Conservation (phyloP, 2,797 vertebrate genomes). For the Argyrosomus regius region DNA sequence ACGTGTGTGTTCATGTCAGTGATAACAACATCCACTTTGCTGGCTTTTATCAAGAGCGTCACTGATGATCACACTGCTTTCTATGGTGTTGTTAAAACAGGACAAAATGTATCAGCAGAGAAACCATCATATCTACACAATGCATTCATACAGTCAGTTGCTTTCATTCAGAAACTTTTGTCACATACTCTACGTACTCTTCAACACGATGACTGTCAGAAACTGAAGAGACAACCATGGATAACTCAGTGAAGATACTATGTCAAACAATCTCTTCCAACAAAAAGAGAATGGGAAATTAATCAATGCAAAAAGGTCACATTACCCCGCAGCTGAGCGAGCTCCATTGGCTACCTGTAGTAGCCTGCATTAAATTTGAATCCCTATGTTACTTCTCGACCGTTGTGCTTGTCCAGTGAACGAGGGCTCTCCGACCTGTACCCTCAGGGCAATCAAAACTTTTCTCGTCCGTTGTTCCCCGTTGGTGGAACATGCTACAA, state of each 20-base stretch:
- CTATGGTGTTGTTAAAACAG: neutral
- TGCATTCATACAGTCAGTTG: neutral
- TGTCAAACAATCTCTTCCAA: neutral
- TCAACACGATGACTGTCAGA: neutral
- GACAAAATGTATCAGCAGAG: slow-evolving; percentile 16
- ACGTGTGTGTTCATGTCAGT: neutral
- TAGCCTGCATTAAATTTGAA: too few species aligned
- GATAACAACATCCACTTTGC: slow-evolving; percentile 17
- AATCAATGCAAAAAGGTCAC: too few species aligned
- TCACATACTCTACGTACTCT: slow-evolving; percentile 6
- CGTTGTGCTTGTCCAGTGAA: too few species aligned
- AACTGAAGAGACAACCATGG: neutral
- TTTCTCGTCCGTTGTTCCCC: too few species aligned
- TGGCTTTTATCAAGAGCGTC: slow-evolving; percentile 23
- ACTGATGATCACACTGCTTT: neutral
- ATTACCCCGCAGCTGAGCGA: too few species aligned
- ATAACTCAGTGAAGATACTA: neutral
- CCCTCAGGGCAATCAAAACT: too few species aligned
- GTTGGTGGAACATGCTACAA: too few species aligned
- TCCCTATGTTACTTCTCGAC: too few species aligned
- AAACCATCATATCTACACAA: slow-evolving; percentile 17
- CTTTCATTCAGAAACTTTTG: neutral
- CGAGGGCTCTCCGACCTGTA: too few species aligned
- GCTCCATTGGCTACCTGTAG: too few species aligned
- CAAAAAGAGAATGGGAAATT: neutral